Percentiles rank a stretch among this genome's conserved stretches.
phyloP scores from a whole-genome alignment of 1,140 invertebrate species.

The Dermatophagoides farinae region DNA sequence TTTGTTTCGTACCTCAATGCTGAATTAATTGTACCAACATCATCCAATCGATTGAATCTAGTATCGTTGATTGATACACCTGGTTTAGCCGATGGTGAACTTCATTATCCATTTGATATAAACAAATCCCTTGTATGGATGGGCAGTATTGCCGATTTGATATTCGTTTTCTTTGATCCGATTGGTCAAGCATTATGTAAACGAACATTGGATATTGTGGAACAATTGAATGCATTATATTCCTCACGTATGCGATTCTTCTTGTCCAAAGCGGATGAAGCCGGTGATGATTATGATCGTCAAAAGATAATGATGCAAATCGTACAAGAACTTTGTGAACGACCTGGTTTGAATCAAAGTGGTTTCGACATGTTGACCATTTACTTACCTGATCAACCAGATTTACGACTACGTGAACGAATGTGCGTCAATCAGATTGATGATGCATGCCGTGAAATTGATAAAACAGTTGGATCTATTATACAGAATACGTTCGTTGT shows the following conservation, averaged over 20 bases:
- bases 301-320: constrained; percentile 43
- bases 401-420: constrained; percentile 26
- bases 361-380: constrained; percentile 43
- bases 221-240: constrained; percentile 34
- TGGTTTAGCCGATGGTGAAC: constrained; percentile 40
- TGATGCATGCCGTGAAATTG: constrained; percentile 35
- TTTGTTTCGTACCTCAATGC: constrained; percentile 37
- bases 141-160: constrained; percentile 36
- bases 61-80: constrained; percentile 42
- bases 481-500: constrained; percentile 38
- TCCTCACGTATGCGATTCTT: constrained; percentile 36
- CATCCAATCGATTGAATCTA: constrained; percentile 36
- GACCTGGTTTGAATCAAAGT: constrained; percentile 35
- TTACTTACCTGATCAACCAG: constrained; percentile 33
- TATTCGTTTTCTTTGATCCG: constrained; percentile 43
- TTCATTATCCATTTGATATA: constrained; percentile 44
- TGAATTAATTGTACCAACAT: constrained; percentile 37
- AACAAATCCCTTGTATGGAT: constrained; percentile 37
- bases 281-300: constrained; percentile 36
- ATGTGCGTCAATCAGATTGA: constrained; percentile 39
- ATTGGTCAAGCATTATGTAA: constrained; percentile 42
- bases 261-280: constrained; percentile 40
- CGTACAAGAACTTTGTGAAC: constrained; percentile 40
- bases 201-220: constrained; percentile 36
- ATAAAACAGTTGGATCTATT: constrained; percentile 38